Evolutionary conservation across 2,797 vertebrate species (phyloP).

Genomic region (Acanthiza pusilla): DNA sequence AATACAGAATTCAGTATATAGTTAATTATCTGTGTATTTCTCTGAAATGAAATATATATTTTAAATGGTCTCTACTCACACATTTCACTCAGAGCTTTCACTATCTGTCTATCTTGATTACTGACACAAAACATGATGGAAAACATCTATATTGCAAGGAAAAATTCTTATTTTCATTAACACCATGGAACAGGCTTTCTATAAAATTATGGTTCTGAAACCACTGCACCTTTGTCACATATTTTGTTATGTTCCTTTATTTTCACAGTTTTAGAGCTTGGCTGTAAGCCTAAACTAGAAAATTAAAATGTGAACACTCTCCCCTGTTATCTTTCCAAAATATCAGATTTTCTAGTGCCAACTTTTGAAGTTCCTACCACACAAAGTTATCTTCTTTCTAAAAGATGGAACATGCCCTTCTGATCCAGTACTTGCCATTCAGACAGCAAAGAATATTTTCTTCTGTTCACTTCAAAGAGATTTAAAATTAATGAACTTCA

Average conservation of each 20-base stretch:
- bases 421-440: background rate
- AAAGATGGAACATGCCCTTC: background rate
- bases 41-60: background rate
- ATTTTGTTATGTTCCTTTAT: background rate
- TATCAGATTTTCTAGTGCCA: background rate
- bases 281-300: background rate
- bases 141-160: background rate
- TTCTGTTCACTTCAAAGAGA: background rate
- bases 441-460: background rate
- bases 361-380: background rate
- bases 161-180: background rate
- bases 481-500: conserved; percentile 11
- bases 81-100: background rate
- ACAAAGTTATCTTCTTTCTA: background rate
- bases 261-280: background rate
- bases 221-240: background rate
- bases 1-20: background rate
- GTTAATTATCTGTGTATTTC: background rate
- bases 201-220: background rate
- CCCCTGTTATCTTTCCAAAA: background rate
- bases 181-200: background rate
- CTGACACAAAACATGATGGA: background rate
- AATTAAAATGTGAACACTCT: background rate
- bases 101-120: background rate
- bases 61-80: background rate